Percentiles rank a stretch among this genome's conserved stretches.
These are phyloP conservation scores for Drosophila falleni DNA, from an alignment of 2,888 invertebrate species.

Conservation along the genomic window DNA sequence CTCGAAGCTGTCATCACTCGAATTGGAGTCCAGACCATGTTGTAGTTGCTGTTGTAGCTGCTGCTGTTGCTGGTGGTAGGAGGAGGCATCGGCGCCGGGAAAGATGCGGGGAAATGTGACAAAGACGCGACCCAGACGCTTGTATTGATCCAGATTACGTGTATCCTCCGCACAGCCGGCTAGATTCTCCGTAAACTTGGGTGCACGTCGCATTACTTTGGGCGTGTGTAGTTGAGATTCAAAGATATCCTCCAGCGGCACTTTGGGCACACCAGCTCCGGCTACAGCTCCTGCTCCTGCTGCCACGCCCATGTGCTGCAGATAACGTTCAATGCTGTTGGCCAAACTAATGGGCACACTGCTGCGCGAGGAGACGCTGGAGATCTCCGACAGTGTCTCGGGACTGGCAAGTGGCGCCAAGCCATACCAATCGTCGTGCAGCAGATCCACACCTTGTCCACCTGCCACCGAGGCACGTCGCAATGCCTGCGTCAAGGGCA, in stretches of 20 bases:
- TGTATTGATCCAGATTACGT: slow-evolving; percentile 87
- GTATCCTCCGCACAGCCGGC: slow-evolving; percentile 89
- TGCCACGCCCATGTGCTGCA: slow-evolving; percentile 77
- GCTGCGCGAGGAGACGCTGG: slow-evolving; percentile 90
- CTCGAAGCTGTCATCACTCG: slow-evolving; percentile 84
- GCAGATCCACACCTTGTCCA: slow-evolving; percentile 85
- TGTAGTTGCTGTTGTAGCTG: slow-evolving; percentile 49
- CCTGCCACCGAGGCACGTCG: slow-evolving; percentile 80
- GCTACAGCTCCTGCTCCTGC: slow-evolving; percentile 45
- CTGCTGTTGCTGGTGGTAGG: slow-evolving; percentile 82
- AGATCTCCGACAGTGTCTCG: slow-evolving; percentile 93
- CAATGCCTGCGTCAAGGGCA: slow-evolving; percentile 74
- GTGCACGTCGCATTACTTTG: slow-evolving; percentile 88
- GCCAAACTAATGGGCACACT: slow-evolving; percentile 86
- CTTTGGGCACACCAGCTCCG: slow-evolving; percentile 66
- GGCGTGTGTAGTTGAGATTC: slow-evolving; percentile 87
- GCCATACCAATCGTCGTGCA: slow-evolving; percentile 89
- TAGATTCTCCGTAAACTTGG: slow-evolving; percentile 88
- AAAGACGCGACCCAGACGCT: slow-evolving; percentile 86
- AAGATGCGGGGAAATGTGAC: slow-evolving; percentile 84
- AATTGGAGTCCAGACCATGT: slow-evolving; percentile 86
- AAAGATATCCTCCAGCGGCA: slow-evolving; percentile 83
- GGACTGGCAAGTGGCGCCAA: slow-evolving; percentile 93
- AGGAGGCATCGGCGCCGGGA: slow-evolving; percentile 54
- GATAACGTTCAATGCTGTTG: slow-evolving; percentile 84